Percentiles rank a stretch among this genome's conserved stretches.
Conservation (phyloP, 2,113 vertebrate species). For the Takifugu flavidus region DNA sequence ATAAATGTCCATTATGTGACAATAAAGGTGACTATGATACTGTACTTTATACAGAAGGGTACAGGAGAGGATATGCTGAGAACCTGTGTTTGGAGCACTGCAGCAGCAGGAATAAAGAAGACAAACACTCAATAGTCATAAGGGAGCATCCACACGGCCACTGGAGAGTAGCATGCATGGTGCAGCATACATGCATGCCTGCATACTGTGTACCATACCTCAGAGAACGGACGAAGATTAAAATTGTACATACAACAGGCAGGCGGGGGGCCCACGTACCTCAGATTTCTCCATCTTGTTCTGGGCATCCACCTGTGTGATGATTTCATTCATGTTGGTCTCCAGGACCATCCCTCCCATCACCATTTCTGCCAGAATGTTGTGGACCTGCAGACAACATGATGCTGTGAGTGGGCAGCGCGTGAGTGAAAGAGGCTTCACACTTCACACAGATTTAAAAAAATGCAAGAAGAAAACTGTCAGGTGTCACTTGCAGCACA, state of each 20-base stretch:
- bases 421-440: too few species aligned
- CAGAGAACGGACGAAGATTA: constrained; percentile 21
- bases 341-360: constrained; percentile 99
- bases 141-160: constrained; percentile 62
- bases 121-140: constrained; percentile 65
- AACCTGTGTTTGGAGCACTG: constrained; percentile 50
- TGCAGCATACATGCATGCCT: constrained; percentile 69
- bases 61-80: constrained; percentile 29
- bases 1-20: constrained; percentile 20
- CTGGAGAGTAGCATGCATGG: constrained; percentile 66
- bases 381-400: constrained; percentile 83
- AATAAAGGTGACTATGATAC: constrained; percentile 38
- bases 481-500: too few species aligned
- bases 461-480: too few species aligned
- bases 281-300: constrained; percentile 99
- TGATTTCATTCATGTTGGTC: constrained; percentile 99
- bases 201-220: constrained; percentile 57
- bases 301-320: constrained; percentile 95
- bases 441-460: too few species aligned
- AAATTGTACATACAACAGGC: constrained; percentile 5
- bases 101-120: constrained; percentile 44
- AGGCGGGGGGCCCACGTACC: constrained; percentile 76
- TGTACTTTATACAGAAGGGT: constrained; percentile 18
- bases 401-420: not conserved
- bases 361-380: constrained; percentile 99